Evolutionary conservation across 2,797 vertebrate species (phyloP), one percentile per base, ranked within the genome.

Genomic region (Limnodromus scolopaceus): DNA sequence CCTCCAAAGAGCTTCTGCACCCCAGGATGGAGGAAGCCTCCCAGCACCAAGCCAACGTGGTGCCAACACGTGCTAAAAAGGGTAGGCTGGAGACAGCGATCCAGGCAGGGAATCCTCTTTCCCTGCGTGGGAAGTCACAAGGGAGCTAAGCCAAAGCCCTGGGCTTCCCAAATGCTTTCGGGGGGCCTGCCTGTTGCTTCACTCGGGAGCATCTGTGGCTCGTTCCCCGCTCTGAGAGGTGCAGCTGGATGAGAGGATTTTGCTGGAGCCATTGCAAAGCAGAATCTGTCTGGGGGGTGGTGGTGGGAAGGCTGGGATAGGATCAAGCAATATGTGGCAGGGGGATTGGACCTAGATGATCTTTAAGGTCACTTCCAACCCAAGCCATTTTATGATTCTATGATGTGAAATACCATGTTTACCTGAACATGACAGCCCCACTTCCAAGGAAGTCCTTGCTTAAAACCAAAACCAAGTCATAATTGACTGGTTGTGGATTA

Each of bases 151-250:
- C n/a, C 55, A 48, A 75, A 68, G 41, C 24, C 27, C 32, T 1
- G 0, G 27, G 20, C 24, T 88, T 90, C 43, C 66, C 41, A 55
- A 34, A 58, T 2, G 1, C 8, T 68, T 46, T 36, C 0, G 0
- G 48, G 25, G 10, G 12, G 20, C n/a, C 16, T 86, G 36, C 19
- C 10, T 27, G 32, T 32, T 24, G 25, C 23, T 76, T 82, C 4
- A 1, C 32, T 30, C 2, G 4, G 34, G 28, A 69, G 34, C 4
- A 46, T 2, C 3, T 0, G 0, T 11, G 38, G 17, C 34, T 43
- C 5, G 1, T 51, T 24, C 20, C 13, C 23, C 0, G 0, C 32
- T 16, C 19, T 1, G 3, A 57, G 51, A 27, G 24, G 32, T n/a
- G 15, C 2, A 13, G 25, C 58, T 0, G 0, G 27, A 46, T 0